Conservation (phyloP, 2,113 vertebrate genomes). For the Prunella fulvescens region DNA sequence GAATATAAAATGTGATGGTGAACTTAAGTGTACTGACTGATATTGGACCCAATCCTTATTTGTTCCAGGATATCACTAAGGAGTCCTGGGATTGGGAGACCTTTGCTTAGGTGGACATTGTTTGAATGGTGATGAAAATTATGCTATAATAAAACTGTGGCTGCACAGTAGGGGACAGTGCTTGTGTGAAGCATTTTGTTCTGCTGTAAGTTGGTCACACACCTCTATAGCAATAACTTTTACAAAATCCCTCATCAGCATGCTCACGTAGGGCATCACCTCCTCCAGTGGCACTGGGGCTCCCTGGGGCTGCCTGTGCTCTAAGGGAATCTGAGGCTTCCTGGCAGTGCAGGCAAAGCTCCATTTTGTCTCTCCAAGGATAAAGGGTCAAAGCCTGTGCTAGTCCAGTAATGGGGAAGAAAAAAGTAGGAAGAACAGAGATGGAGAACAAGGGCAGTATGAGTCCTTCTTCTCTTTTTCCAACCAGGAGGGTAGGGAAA, state of each 20-base stretch:
- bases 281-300: fast-evolving
- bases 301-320: background rate
- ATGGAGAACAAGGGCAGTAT: background rate
- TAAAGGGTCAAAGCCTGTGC: background rate
- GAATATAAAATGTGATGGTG: background rate
- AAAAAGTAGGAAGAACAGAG: background rate
- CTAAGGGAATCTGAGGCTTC: background rate
- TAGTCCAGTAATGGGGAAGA: background rate
- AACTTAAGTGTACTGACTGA: background rate
- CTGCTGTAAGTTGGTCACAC: background rate
- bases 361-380: background rate
- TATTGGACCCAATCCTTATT: background rate
- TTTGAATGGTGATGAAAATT: background rate
- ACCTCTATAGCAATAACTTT: background rate
- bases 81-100: background rate
- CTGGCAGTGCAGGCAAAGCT: background rate
- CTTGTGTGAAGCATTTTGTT: background rate
- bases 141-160: background rate
- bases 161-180: background rate
- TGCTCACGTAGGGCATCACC: fast-evolving
- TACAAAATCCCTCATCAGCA: background rate
- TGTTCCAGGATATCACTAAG: background rate
- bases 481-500: background rate
- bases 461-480: background rate
- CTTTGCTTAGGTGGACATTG: background rate